These are phyloP conservation scores for Stenodera caucasica DNA, from an alignment of 2,888 invertebrate species.

Conservation along the genomic window DNA sequence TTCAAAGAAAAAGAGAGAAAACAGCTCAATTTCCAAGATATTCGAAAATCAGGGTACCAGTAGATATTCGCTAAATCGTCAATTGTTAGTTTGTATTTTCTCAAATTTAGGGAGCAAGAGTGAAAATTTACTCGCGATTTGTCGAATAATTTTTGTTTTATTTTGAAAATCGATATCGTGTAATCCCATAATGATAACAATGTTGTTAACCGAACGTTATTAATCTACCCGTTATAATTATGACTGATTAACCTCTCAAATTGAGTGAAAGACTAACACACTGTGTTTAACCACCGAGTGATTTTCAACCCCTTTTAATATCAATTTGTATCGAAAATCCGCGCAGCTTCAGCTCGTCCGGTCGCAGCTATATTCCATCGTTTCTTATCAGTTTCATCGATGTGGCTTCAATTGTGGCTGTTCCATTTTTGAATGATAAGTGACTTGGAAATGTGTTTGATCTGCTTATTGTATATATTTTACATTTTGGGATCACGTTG, in stretches of 20 bases:
- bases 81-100: no score
- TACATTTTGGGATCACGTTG: conserved; percentile 43
- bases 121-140: no score
- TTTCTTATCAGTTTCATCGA: no score
- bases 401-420: background rate
- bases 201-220: conserved; percentile 39
- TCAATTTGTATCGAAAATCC: background rate
- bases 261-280: conserved; percentile 18
- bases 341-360: no score
- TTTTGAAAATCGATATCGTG: background rate
- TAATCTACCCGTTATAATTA: conserved; percentile 37
- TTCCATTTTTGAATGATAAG: background rate
- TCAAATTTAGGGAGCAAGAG: no score
- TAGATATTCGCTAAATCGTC: no score
- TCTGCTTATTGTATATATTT: conserved; percentile 33
- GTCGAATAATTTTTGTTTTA: no score
- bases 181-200: conserved; percentile 37
- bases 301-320: conserved; percentile 1
- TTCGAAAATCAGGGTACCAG: background rate
- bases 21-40: background rate
- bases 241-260: conserved; percentile 42
- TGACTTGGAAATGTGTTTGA: conserved; percentile 30
- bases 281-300: conserved; percentile 25
- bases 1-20: background rate
- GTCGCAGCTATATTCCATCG: no score